Evolutionary conservation across 2,888 invertebrate species (phyloP).

Genomic region (Synergus japonicus): DNA sequence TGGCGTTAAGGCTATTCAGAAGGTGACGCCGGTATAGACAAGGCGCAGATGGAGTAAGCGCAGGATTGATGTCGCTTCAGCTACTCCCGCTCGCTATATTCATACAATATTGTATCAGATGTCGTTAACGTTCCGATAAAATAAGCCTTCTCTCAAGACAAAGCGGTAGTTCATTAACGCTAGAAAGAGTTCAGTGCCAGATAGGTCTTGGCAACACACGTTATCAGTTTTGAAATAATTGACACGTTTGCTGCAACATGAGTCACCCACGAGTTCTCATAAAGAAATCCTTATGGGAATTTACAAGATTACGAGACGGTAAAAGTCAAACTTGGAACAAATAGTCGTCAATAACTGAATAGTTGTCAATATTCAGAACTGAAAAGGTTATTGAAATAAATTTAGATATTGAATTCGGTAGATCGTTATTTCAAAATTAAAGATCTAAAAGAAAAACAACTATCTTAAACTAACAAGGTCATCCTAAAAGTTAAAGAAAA

Average conservation of each 20-base stretch:
- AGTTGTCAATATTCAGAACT: not conserved
- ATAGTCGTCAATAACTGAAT: constrained; percentile 11
- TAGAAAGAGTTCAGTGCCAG: constrained; percentile 24
- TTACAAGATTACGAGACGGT: constrained; percentile 2
- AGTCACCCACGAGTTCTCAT: constrained; percentile 20
- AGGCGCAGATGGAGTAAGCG: constrained; percentile 22
- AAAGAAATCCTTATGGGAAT: constrained; percentile 31
- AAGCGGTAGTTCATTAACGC: constrained; percentile 38
- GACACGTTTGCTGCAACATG: constrained; percentile 22
- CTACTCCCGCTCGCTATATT: constrained; percentile 30
- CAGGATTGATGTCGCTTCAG: constrained; percentile 24
- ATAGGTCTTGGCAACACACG: not conserved
- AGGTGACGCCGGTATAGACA: constrained; percentile 32
- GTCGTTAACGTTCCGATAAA: constrained; percentile 36
- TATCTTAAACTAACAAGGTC: not conserved
- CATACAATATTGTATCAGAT: constrained; percentile 29
- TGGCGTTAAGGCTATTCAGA: constrained; percentile 40
- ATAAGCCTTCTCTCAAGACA: constrained; percentile 29
- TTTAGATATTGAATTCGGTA: not conserved
- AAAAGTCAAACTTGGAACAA: constrained; percentile 16
- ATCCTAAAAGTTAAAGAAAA: not conserved
- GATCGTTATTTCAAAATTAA: not conserved
- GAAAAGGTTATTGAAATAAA: constrained; percentile 21
- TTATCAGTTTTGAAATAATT: constrained; percentile 40
- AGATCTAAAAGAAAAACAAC: not conserved